Evolutionary conservation across 35 echinoderm and acorn worm species (phyloP), one percentile per base, ranked within the genome.

Genomic region (Ptychodera flava): DNA sequence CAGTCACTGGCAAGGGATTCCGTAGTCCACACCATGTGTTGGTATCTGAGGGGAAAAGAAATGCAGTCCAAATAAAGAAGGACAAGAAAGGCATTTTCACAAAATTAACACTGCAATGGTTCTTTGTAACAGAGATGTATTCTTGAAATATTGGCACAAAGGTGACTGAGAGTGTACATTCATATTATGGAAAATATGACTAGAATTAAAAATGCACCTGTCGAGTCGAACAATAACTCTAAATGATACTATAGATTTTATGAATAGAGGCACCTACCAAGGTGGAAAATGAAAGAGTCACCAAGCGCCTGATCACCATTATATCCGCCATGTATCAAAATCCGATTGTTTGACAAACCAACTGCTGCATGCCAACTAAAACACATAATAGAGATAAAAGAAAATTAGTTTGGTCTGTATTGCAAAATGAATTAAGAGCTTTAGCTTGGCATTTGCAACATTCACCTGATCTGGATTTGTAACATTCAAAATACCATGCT

Each of bases 261-360:
- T n/a, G n/a, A n/a, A n/a, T n/a, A n/a, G n/a, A n/a, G n/a, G n/a
- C 76, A 85, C 77, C 88, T 89, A 97, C 94, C 94, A 1, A 97
- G 86, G 1, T 89, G 32, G 79, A 93, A 93, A 79, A 93, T 85
- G 52, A 97, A 97, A 28, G 91, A 36, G 91, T 97, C 94, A 35
- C 76, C 81, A 15, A 93, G 31, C 15, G 94, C 94, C 77, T 80
- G 29, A 35, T 93, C 85, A 31, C 94, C 94, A 80, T 93, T 84
- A 91, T 93, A 97, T 2, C 91, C 94, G 64, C 94, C 94, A 79
- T 97, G 91, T 37, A 97, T 93, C 38, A 97, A 78, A 14, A 97
- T 81, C 45, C 77, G 30, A 22, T 97, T 93, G 80, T 87, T 89
- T 86, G 81, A 82, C 29, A 97, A 76, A 64, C 81, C 91, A 33